Evolutionary conservation across 2,113 vertebrate species (phyloP), one percentile per base, ranked within the genome.

Genomic region (Tetrao urogallus): DNA sequence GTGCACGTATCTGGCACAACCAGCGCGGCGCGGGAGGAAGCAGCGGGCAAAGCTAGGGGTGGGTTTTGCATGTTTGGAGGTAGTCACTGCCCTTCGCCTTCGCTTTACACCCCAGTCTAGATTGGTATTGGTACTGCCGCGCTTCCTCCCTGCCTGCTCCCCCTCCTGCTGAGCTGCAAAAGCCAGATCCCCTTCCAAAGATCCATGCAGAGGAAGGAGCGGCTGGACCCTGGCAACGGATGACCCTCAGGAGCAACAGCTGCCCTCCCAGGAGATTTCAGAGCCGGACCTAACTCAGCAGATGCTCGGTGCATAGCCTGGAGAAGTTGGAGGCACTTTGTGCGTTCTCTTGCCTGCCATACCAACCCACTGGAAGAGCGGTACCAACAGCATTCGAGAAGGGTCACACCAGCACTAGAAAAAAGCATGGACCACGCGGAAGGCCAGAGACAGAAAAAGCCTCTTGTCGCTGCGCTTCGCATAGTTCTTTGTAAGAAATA

Each of bases 321-420:
- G 92, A 95, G 92, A 83, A 91, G 88, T 79, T 88, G 94, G 95
- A 97, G 96, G 95, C 94, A 95, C 95, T 96, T 95, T 92, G 91
- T 93, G 93, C 92, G 3, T 96, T 94, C 92, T 93, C 52, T 92
- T 81, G 86, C 93, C 83, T 69, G 85, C 88, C 66, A 22, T 24
- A 70, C 67, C 70, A 67, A 56, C 66, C 75, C 12, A 5, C 77
- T 63, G 73, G 78, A 57, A 45, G 38, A 5, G n/a, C 3, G 75
- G 74, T 84, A 75, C 81, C 15, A 1, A 47, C 25, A 20, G 75
- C 91, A 64, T 82, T 6, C 0, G 16, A 21, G 66, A 47, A 66
- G 88, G 76, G 61, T 60, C 0, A 1, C 78, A 36, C 74, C 86
- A 36, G 79, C 87, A 12, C 64, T 48, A 43, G 83, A 76, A 69